phyloP scores from a whole-genome alignment of 2,113 vertebrate genomes.

The Agelaius tricolor region DNA sequence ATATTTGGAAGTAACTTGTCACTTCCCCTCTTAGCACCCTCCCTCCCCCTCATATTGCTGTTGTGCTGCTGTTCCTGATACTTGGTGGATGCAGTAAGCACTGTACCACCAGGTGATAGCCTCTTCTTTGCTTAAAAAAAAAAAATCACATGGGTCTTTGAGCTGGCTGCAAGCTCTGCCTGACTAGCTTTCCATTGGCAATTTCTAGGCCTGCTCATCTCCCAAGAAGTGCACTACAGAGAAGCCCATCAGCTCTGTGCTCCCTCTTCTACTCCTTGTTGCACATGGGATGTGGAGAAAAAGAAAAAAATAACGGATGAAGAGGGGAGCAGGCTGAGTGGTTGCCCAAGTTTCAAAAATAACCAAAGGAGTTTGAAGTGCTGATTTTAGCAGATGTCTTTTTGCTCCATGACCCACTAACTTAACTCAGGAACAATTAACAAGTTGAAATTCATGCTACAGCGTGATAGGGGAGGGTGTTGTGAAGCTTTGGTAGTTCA shows the following conservation, averaged over 20 bases:
- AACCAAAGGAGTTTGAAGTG: background rate
- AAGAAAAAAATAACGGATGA: background rate
- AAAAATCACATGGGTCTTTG: background rate
- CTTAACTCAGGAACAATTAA: background rate
- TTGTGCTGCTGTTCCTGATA: slow-evolving; percentile 4
- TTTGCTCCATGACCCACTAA: background rate
- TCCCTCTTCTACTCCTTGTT: background rate
- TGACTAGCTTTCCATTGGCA: background rate
- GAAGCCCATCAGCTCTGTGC: background rate
- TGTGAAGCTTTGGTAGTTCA: background rate
- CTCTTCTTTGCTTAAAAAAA: background rate
- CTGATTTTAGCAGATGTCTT: background rate
- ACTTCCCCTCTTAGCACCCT: background rate
- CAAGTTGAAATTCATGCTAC: background rate
- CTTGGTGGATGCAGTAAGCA: background rate
- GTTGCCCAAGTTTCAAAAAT: background rate
- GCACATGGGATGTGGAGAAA: background rate
- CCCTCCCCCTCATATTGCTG: background rate
- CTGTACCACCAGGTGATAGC: background rate
- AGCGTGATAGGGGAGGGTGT: fast-evolving
- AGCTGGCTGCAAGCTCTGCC: background rate
- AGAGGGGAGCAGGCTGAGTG: background rate
- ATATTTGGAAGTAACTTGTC: slow-evolving; percentile 37
- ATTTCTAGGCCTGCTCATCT: background rate
- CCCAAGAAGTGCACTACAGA: background rate